Base-by-base conservation (phyloP, 1,140 invertebrate species). In the Papilio aristodemus region DNA sequence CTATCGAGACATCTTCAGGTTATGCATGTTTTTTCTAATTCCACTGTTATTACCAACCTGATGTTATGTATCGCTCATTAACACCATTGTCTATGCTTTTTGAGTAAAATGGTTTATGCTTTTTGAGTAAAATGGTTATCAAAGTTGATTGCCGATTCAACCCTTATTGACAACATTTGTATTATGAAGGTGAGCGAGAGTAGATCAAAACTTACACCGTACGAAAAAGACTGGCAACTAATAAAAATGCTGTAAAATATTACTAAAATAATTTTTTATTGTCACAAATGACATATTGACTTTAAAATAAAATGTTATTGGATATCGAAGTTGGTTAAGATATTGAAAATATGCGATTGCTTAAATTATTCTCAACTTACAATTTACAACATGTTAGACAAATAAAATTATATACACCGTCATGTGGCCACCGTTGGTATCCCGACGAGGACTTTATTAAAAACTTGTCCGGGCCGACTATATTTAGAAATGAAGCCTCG, bases 401-500 rank as follows among this genome's bases (percentile, higher is more conserved):
- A 22, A 73, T 86, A 41, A 72, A 73, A 67, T 69, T 74, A 19
- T 68, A 63, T 59, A 13, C 71, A 22, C 57, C 78, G 43, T 50
- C 77, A 10, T 43, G 37, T 22, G 92, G 77, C 6, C 85, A 84
- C 25, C 88, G 86, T 62, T 91, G 87, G 89, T 78, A 67, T 69
- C 89, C 89, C 10, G 87, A 91, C 71, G 71, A 86, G 13, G 93
- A 95, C 58, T 95, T 86, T 70, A 69, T 94, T 0, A 92, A 94
- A 71, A 79, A 94, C 70, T 94, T 92, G 71, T 83, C 92, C 32
- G 92, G 93, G 0, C 92, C 93, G 1, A 92, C 94, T 0, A 91
- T 95, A 84, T 94, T 92, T 77, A 93, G 93, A 6, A 83, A 77
- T 0, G 77, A 74, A 27, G 77, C 66, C 4, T 74, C 78, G 0